phyloP scores from a whole-genome alignment of 2,888 invertebrate species.

The Cryptosula pallasiana region DNA sequence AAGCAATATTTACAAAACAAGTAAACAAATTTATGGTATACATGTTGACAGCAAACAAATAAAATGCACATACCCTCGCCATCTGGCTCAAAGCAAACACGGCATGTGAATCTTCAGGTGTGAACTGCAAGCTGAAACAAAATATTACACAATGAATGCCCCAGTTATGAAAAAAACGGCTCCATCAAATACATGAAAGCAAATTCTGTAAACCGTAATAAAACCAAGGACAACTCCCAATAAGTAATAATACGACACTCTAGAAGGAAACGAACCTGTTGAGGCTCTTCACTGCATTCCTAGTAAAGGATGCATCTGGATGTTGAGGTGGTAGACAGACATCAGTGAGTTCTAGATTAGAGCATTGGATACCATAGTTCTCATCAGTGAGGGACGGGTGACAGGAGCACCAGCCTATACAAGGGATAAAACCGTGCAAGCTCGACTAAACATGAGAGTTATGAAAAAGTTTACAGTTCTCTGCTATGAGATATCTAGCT shows the following conservation, averaged over 20 bases:
- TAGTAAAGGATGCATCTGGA: slow-evolving; percentile 38
- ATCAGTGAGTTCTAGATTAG: slow-evolving; percentile 50
- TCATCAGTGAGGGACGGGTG: slow-evolving; percentile 49
- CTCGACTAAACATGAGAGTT: too few relatives aligned
- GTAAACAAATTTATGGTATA: too few relatives aligned
- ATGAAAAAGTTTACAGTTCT: too few relatives aligned
- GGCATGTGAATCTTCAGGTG: slow-evolving; percentile 46
- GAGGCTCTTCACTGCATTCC: slow-evolving; percentile 38
- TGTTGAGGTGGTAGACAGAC: slow-evolving; percentile 48
- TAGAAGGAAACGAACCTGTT: too few relatives aligned
- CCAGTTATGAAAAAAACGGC: too few relatives aligned
- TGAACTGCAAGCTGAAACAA: slow-evolving; percentile 35
- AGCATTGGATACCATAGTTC: slow-evolving; percentile 53
- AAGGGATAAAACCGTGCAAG: not conserved
- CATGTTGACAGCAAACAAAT: not conserved
- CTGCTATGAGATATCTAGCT: too few relatives aligned
- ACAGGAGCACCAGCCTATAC: slow-evolving; percentile 54
- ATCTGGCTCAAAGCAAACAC: slow-evolving; percentile 44
- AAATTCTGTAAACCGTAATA: too few relatives aligned
- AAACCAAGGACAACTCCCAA: too few relatives aligned
- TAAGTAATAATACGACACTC: too few relatives aligned
- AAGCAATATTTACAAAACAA: too few relatives aligned
- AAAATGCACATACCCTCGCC: slow-evolving; percentile 36
- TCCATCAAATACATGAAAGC: too few relatives aligned
- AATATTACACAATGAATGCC: too few relatives aligned